Base-by-base conservation (phyloP, 2,113 vertebrate species). In the Enhydra lutris region DNA sequence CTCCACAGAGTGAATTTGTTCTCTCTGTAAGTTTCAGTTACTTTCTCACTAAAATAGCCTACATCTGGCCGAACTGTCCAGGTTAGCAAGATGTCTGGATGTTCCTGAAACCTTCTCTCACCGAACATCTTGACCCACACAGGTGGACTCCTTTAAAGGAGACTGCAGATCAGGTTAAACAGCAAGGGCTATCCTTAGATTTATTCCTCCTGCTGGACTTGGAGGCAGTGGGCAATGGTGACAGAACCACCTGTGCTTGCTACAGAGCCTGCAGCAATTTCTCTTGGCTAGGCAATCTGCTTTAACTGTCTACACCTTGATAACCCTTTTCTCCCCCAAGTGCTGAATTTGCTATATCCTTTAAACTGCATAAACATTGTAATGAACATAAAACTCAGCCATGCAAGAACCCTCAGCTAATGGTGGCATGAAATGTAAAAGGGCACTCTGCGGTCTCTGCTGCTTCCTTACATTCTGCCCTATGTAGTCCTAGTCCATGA, bases 151-250 rank as follows among this genome's bases (percentile, higher is more conserved):
- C 42, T 47, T 79, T 42, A 50, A 82, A 76, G 79, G 59, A 78
- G 73, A 65, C 21, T 31, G 36, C 14, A 34, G 29, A 31, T 91
- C 6, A 80, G 7, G 50, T 65, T 57, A 24, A 94, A 55, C 31
- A 61, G 42, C 17, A 10, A 90, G 50, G 34, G 11, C 63, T 83
- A 0, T 45, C 20, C 13, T 89, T 94, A 90, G 50, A 84, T 96
- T 90, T 84, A 84, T 89, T 71, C 17, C 2, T 47, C 69, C 29
- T 83, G 2, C 36, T 29, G 80, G 63, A 47, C 71, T 65, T 92
- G 59, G 4, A 81, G 79, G 92, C 57, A 47, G 50, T 94, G 63
- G 82, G 57, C 96, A 92, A 95, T 85, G 81, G 90, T 96, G 89
- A 97, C 52, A 59, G 55, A 80, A 93, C 57, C 57, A 84, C 81